Evolutionary conservation across 2,888 invertebrate species (phyloP), one percentile per base, ranked within the genome.

Genomic region (Odontomyia ornata): DNA sequence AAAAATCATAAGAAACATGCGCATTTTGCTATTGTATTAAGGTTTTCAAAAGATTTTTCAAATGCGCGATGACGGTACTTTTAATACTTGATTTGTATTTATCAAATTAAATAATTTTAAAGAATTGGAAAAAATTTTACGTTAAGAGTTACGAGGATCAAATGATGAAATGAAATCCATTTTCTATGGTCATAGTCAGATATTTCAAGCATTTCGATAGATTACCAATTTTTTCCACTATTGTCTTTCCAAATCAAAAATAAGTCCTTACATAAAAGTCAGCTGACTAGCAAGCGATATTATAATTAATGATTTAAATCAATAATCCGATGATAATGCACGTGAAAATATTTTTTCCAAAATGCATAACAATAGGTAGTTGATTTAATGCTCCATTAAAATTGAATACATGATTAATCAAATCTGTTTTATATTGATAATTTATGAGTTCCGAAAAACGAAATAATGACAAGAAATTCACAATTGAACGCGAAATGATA

Each of bases 361-460:
- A 27, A 9, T 60, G 23, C 4, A 23, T 13, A 67, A 67, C 65
- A 67, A 67, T 67, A 43, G 65, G 43, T 67, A 36, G 65, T 67
- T 43, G n/a, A 67, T 67, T 67, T 67, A 67, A 67, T 67, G 65
- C 43, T 67, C 65, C 43, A 67, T 67, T 67, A 67, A 25, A 36
- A 36, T 43, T 67, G 65, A 67, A 56, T 72, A 28, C 56, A 13
- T 30, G 23, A 72, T 72, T 72, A 56, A 72, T 72, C 72, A 72
- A 72, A 71, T 67, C 65, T 67, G 27, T 71, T 72, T 72, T 72
- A 72, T 72, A 56, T 71, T 15, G 71, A 71, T 71, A 67, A 67
- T 67, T 67, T 67, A 67, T 67, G 15, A 67, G 36, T 43, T 67
- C 65, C 36, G 43, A 67, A 67, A 43, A 67, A 67, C 65, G 23